These are phyloP conservation scores for Lithophane leautieri DNA, from an alignment of 2,888 invertebrate species.

Conservation along the genomic window DNA sequence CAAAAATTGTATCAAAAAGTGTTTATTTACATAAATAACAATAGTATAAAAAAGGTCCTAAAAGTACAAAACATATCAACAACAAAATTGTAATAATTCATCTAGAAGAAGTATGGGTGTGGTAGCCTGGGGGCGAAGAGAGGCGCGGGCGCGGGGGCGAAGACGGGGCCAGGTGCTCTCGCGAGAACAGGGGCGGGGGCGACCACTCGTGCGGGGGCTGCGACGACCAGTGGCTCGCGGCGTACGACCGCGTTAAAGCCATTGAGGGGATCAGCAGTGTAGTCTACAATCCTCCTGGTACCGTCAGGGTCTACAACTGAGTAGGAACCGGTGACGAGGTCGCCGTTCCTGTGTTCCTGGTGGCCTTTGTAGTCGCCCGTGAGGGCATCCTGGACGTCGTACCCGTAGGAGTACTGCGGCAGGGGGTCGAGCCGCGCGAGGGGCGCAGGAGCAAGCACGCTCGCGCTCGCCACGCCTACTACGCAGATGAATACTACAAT, in stretches of 20 bases:
- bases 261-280: slow-evolving; percentile 89
- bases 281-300: slow-evolving; percentile 90
- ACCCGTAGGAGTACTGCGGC: slow-evolving; percentile 91
- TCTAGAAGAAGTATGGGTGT: slow-evolving; percentile 84
- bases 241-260: slow-evolving; percentile 91
- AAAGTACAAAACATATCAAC: slow-evolving; percentile 77
- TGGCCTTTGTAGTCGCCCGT: slow-evolving; percentile 91
- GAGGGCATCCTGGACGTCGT: slow-evolving; percentile 90
- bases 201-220: slow-evolving; percentile 74
- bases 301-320: slow-evolving; percentile 90
- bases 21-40: slow-evolving; percentile 87
- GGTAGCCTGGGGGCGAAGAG: slow-evolving; percentile 80
- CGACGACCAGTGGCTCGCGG: slow-evolving; percentile 85
- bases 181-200: slow-evolving; percentile 74
- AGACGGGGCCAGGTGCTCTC: slow-evolving; percentile 69
- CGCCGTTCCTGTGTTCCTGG: slow-evolving; percentile 90
- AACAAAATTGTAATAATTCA: slow-evolving; percentile 89
- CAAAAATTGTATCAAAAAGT: slow-evolving; percentile 66
- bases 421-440: slow-evolving; percentile 82
- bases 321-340: slow-evolving; percentile 90
- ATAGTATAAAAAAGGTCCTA: slow-evolving; percentile 78
- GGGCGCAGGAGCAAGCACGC: slow-evolving; percentile 82
- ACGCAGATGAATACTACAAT: slow-evolving; percentile 88
- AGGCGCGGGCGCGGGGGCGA: slow-evolving; percentile 68
- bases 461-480: slow-evolving; percentile 81